A percentile compares a stretch with the other conserved stretches of the same genome.
phyloP scores from a whole-genome alignment of 2,113 vertebrate genomes.

The Eulemur rufifrons region DNA sequence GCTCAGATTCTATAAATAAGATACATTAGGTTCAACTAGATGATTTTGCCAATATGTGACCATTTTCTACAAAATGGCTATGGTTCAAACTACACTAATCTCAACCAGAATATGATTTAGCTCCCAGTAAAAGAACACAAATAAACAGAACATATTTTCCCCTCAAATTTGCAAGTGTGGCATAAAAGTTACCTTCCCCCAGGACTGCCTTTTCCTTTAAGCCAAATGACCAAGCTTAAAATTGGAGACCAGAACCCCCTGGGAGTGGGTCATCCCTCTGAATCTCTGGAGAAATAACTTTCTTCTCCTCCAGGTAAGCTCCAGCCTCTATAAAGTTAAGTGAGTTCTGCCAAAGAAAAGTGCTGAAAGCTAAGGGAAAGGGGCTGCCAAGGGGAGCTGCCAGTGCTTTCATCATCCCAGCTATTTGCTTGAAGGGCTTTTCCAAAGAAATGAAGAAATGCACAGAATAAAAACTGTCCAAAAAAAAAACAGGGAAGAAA shows the following conservation, averaged over 20 bases:
- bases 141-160: not conserved
- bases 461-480: not conserved
- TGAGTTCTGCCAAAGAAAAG: constrained; percentile 51
- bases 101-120: constrained; percentile 24
- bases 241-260: constrained; percentile 23
- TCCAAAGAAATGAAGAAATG: constrained; percentile 59
- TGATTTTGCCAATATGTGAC: not conserved
- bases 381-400: constrained; percentile 9
- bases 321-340: constrained; percentile 11
- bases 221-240: constrained; percentile 73
- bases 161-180: not conserved
- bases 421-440: constrained; percentile 40
- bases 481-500: not conserved
- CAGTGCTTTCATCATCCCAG: not conserved
- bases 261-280: not conserved
- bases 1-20: not conserved
- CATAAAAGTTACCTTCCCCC: constrained; percentile 5
- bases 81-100: not conserved
- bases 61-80: not conserved
- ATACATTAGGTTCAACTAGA: not conserved
- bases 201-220: constrained; percentile 16
- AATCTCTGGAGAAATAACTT: not conserved
- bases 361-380: not conserved
- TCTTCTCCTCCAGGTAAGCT: constrained; percentile 53
- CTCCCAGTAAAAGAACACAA: constrained; percentile 20